Evolutionary conservation across 64 coral and sea anemone species (phyloP), one percentile per base, ranked within the genome.

Genomic region (Montipora capricornis): DNA sequence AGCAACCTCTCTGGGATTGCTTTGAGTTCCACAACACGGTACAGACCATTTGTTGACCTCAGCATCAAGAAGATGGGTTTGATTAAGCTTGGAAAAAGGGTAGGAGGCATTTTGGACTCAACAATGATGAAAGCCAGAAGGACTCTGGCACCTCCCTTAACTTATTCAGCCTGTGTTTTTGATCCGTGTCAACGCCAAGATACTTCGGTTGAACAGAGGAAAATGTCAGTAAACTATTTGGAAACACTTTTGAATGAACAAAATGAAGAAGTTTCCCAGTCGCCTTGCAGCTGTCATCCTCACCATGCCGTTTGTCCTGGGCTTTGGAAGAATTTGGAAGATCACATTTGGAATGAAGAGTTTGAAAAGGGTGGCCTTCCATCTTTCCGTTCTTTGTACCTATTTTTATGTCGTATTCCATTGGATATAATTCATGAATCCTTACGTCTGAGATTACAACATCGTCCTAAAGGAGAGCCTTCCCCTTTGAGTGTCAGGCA

Each of bases 51-150:
- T 96, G 98, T 96, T 24, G 95, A 99, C 66, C 88, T 90, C 49
- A 99, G 89, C 80, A 96, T 99, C 15, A 99, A 99, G 71, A 99
- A 96, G 66, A 94, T 99, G 95, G 98, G 98, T 13, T 73, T 99
- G 13, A 88, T 96, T 57, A 94, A 92, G 46, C 76, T 99, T 47
- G 98, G 92, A 10, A 92, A 99, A 77, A 96, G 95, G 87, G 59
- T 99, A 20, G 68, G 85, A 3, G 92, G 92, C 26, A 96, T 95
- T 44, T 78, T 97, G 26, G 96, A 95, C 70, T 49, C 77, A 0
- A 97, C 80, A 69, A 53, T 97, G 24, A 60, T 89, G 19, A 94
- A 94, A 55, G 93, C 93, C 49, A 89, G 79, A 0, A 83, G 61
- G 17, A 89, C 91, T 47, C 70, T 97, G 26, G 57, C n/a, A 8